These are phyloP conservation scores for Lutjanus erythropterus DNA, from an alignment of 2,113 vertebrate genomes.

Conservation along the genomic window DNA sequence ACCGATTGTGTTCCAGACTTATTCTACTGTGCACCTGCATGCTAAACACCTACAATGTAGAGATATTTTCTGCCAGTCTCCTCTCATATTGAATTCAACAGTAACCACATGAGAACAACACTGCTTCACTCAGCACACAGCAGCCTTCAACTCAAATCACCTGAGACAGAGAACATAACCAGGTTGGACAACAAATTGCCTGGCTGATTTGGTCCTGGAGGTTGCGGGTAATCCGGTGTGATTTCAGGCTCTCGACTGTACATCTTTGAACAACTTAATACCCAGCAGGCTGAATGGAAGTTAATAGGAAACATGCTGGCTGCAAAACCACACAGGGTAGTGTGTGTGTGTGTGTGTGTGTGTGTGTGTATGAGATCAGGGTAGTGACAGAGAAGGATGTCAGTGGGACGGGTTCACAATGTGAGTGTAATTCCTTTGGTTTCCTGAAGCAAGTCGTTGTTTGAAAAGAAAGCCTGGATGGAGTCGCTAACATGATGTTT, in stretches of 20 bases:
- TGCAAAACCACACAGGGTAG: slow-evolving; percentile 19
- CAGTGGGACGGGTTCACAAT: slow-evolving; percentile 16
- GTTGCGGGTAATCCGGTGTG: slow-evolving; percentile 71
- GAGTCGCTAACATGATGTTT: slow-evolving; percentile 36
- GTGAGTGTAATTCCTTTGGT: slow-evolving; percentile 36
- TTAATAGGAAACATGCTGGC: slow-evolving; percentile 81
- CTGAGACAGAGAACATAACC: slow-evolving; percentile 66
- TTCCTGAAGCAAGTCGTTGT: slow-evolving; percentile 20
- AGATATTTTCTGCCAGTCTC: slow-evolving; percentile 13
- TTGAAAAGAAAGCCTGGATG: slow-evolving; percentile 23
- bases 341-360: slow-evolving; percentile 24
- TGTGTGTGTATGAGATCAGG: slow-evolving; percentile 1
- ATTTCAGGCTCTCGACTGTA: slow-evolving; percentile 70
- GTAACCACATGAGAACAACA: slow-evolving; percentile 14
- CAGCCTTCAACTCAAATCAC: slow-evolving; percentile 70
- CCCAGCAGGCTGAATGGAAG: slow-evolving; percentile 41
- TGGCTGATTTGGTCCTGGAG: slow-evolving; percentile 63
- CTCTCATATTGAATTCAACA: background rate
- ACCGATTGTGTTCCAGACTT: background rate
- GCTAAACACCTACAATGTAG: background rate
- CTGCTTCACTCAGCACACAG: slow-evolving; percentile 16
- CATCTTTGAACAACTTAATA: slow-evolving; percentile 77
- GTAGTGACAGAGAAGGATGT: slow-evolving; percentile 23
- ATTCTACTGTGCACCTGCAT: background rate
- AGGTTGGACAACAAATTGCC: slow-evolving; percentile 66